Percentiles rank a stretch among this genome's conserved stretches.
Conservation (phyloP, 1,140 invertebrate species). For the Drosophila orosa region DNA sequence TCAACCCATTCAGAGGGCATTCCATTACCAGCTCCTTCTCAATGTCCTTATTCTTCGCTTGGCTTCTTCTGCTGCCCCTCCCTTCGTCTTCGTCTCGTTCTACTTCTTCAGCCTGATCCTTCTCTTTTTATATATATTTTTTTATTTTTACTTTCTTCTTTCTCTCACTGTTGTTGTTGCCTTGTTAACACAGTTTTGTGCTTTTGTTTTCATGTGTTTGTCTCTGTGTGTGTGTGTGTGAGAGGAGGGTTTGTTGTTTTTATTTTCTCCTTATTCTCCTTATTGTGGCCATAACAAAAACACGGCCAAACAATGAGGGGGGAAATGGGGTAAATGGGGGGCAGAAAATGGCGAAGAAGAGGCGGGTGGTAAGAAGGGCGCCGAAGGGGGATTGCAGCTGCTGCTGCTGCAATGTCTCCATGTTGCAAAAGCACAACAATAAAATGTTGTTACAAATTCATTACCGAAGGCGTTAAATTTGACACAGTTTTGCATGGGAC, state of each 20-base stretch:
- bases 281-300: constrained; percentile 78
- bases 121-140: constrained; percentile 4
- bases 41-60: constrained; percentile 47
- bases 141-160: constrained; percentile 18
- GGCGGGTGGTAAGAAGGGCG: not conserved
- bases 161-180: constrained; percentile 26
- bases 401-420: constrained; percentile 25
- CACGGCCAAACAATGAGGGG: constrained; percentile 39
- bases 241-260: constrained; percentile 49
- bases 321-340: constrained; percentile 1
- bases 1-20: constrained; percentile 19
- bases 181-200: constrained; percentile 82
- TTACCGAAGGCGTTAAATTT: constrained; percentile 83
- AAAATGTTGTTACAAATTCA: constrained; percentile 83
- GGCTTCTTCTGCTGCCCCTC: constrained; percentile 20
- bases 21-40: constrained; percentile 35
- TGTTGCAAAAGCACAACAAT: constrained; percentile 75
- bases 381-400: constrained; percentile 18
- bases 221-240: constrained; percentile 32
- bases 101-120: constrained; percentile 27
- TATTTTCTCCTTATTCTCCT: constrained; percentile 50
- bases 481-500: constrained; percentile 79
- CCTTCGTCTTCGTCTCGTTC: not conserved
- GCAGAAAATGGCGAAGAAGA: constrained; percentile 3
- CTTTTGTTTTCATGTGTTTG: constrained; percentile 73